Conservation (phyloP, 2,797 vertebrate genomes). For the Acrocephalus scirpaceus region DNA sequence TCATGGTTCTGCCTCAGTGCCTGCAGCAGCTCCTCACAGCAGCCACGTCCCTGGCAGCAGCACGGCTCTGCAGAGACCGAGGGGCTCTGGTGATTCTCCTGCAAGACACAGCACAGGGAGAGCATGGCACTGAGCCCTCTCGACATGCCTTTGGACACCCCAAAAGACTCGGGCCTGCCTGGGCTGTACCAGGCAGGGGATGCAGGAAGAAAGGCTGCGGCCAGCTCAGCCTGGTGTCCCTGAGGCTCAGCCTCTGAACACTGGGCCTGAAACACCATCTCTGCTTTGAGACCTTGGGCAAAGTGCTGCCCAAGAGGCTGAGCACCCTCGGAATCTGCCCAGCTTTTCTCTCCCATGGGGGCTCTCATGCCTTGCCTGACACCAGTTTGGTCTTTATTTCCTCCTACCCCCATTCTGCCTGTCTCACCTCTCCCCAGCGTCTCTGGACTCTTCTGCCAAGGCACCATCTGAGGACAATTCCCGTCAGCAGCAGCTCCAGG, state of each 20-base stretch:
- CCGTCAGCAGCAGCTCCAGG: background rate
- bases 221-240: fast-evolving
- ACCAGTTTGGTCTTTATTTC: background rate
- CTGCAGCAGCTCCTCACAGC: background rate
- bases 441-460: background rate
- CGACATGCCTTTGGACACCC: background rate
- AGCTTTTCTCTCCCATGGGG: background rate
- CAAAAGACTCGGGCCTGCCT: background rate
- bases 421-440: background rate
- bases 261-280: too few species aligned
- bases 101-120: background rate
- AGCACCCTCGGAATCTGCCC: fast-evolving
- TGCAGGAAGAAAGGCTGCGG: background rate
- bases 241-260: background rate
- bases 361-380: background rate
- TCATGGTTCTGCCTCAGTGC: background rate
- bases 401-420: background rate
- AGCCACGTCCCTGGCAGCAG: too few species aligned
- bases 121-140: background rate
- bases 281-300: background rate
- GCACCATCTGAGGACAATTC: background rate
- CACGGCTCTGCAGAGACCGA: too few species aligned
- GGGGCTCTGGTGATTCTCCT: background rate
- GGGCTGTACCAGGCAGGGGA: background rate
- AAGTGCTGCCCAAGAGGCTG: background rate